phyloP scores from a whole-genome alignment of 2,888 invertebrate genomes.

The Pardosa pseudoannulata region DNA sequence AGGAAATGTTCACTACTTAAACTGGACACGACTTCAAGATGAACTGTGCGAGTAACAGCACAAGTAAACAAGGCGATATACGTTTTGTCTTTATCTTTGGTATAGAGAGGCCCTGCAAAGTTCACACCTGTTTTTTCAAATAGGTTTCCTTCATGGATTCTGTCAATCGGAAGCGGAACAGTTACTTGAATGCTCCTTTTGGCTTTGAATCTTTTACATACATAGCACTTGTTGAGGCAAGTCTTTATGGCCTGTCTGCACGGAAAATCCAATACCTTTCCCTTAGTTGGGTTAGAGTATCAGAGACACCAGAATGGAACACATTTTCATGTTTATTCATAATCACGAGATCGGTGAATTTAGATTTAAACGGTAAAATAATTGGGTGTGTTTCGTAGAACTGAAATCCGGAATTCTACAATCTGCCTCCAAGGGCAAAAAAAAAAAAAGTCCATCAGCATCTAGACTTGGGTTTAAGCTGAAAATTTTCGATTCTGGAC shows the following conservation, averaged over 20 bases:
- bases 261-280: conserved; percentile 5
- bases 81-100: too few relatives aligned
- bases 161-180: too few relatives aligned
- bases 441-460: too few relatives aligned
- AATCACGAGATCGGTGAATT: not conserved
- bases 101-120: not conserved
- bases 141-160: too few relatives aligned
- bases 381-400: not conserved
- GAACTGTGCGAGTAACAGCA: too few relatives aligned
- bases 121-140: not conserved
- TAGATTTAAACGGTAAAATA: not conserved
- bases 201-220: too few relatives aligned
- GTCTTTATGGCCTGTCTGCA: too few relatives aligned
- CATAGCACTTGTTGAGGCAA: too few relatives aligned
- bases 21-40: too few relatives aligned
- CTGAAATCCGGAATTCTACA: not conserved
- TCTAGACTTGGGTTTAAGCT: too few relatives aligned
- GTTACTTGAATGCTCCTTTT: not conserved
- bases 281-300: conserved; percentile 10
- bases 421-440: not conserved
- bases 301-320: not conserved
- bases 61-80: not conserved
- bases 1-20: conserved; percentile 5
- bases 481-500: not conserved
- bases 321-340: not conserved